Base-by-base conservation (phyloP, 2,113 vertebrate genomes). In the Oreochromis spilurus region DNA sequence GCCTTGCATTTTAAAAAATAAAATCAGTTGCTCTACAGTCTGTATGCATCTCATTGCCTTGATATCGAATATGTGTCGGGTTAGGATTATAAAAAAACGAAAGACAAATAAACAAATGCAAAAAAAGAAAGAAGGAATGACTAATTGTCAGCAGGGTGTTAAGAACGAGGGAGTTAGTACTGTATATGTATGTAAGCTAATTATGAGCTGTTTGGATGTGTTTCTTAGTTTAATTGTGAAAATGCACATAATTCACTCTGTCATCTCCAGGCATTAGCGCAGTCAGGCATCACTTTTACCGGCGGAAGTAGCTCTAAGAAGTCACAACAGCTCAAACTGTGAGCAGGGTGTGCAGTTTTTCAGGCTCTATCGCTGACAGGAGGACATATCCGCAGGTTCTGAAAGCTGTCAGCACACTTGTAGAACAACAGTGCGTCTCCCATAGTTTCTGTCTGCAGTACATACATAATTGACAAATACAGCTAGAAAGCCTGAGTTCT, bases 391-490 rank as follows among this genome's bases (percentile, higher is more conserved):
- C 5, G 21, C 72, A 43, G 82, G 58, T 84, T 85, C 79, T 70
- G 48, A 89, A 62, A 91, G 84, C 82, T 70, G 81, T 88, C 85
- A 83, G 75, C 45, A 24, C 17, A 53, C 43, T 81, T 85, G 67
- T 82, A 83, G 62, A 90, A 90, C 88, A 90, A 87, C 58, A 45
- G 60, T 17, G 24, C 17, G 21, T 65, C 40, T 86, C 52, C 55
- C 60, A 86, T 70, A 16, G 84, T 36, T 79, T 60, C 53, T 84
- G 67, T 89, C 85, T 82, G 40, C 84, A 90, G 50, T 57, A 53
- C 88, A 87, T 92, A 50, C 84, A 91, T 89, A 89, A 94, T 88
- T 92, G 84, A 93, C 67, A 87, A 91, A 89, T 12, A 50, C 58
- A 67, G 8, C 84, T 3, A 58, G 55, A 86, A 81, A 84, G 79